Base-by-base conservation (phyloP, 2,797 vertebrate genomes). In the Pteropus rufus region DNA sequence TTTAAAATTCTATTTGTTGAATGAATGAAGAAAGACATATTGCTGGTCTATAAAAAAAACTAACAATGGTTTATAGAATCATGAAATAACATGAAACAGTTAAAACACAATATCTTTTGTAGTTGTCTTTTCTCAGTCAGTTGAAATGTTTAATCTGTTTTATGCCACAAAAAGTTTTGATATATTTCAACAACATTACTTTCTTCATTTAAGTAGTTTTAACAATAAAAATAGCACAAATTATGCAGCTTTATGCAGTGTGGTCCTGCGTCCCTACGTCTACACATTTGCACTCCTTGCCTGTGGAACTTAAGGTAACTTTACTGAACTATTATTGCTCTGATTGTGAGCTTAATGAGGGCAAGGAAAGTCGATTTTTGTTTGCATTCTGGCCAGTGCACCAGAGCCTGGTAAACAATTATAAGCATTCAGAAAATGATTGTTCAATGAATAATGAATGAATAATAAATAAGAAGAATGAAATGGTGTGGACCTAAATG, bases 1-100 rank as follows among this genome's bases (percentile, higher is more conserved):
- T 91, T 95, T 56, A 52, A 96, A 83, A 82, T 67, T 87, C 24
- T 88, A 56, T 89, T 96, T 91, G n/a, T 56, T 94, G 36, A 91
- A 75, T 29, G 5, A 92, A 92, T 60, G 7, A 67, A 92, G 69
- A 92, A 81, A 89, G 52, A 60, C 54, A 82, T 58, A n/a, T 69
- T 93, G 36, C 16, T 95, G 34, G 6, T 34, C n/a, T 60, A 44
- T 76, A 64, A 49, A 69, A 62, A 92, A 85, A 69, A 21, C 39
- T 83, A 73, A 81, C 3, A 26, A 70, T 62, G 7, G 19, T 80
- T 44, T 82, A 26, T 26, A 70, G 34, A 34, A 89, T 23, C 44
- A 19, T 73, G 84, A 72, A 85, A 34, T 65, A 67, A 69, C 23
- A 82, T 41, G 62, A 90, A 87, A 82, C 36, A 81, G 69, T 62